phyloP scores from a whole-genome alignment of 2,113 vertebrate species.

The Crocuta crocuta region DNA sequence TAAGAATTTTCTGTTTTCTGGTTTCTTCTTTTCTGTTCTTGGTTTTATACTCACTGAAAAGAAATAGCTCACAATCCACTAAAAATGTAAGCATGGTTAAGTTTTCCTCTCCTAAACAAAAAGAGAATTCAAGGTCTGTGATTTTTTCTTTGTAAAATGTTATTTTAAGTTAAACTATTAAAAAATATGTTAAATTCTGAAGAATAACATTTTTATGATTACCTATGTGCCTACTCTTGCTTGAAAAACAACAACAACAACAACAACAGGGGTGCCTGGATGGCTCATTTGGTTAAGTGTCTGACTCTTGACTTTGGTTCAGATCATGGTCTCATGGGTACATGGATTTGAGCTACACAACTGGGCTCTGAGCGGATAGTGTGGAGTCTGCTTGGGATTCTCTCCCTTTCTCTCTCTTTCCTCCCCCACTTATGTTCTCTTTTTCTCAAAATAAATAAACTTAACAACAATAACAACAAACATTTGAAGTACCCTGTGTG shows the following conservation, averaged over 20 bases:
- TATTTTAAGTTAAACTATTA: slow-evolving; percentile 16
- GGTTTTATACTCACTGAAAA: background rate
- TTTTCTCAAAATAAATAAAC: too few species aligned
- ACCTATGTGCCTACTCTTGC: background rate
- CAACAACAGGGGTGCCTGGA: too few species aligned
- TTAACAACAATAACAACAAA: too few species aligned
- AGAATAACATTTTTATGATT: background rate
- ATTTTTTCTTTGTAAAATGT: background rate
- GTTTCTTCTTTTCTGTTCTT: background rate
- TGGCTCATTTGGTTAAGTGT: too few species aligned
- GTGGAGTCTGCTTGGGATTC: too few species aligned
- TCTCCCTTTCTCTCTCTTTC: too few species aligned
- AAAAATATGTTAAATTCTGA: background rate
- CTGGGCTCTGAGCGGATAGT: too few species aligned
- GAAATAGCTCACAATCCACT: background rate
- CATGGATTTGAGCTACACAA: too few species aligned
- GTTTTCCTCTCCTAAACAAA: slow-evolving; percentile 6
- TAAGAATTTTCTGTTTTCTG: slow-evolving; percentile 21
- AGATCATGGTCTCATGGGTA: too few species aligned
- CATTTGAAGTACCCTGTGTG: background rate
- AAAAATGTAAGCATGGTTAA: background rate
- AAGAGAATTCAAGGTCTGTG: background rate
- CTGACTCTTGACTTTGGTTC: too few species aligned
- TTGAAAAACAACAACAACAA: too few species aligned
- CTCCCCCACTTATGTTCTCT: too few species aligned